Evolutionary conservation across 2,888 invertebrate genomes (phyloP), one percentile per base, ranked within the genome.

Genomic region (Drosophila colorata): DNA sequence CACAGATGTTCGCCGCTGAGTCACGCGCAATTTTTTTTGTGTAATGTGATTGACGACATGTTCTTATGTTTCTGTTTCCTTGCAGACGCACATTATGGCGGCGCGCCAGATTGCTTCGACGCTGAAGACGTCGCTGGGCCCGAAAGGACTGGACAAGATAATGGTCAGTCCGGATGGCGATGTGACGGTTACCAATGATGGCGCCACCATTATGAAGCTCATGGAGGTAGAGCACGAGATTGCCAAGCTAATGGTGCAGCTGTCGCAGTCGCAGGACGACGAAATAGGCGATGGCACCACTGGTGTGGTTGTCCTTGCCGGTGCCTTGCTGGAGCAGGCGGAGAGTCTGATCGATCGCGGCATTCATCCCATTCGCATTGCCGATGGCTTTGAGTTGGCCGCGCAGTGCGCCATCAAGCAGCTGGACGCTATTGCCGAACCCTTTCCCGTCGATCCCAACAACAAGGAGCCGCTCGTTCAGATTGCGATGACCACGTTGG

Each of bases 211-310:
- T 89, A 94, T 99, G 80, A 98, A 98, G 93, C 94, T 97, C 93
- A 99, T 99, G 99, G 99, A 99, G 91, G 98, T 99, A 6, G 98
- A 99, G 28, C 99, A 99, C 92, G 97, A 99, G 94, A 98, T 99
- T 82, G 99, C 98, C 37, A 99, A 99, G 92, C 93, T 99, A 51
- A 95, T 99, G 95, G 99, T 99, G 23, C 98, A 99, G 91, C 93
- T 99, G 65, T 98, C 98, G 25, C 98, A 99, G 92, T 98, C 99
- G 60, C 99, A 99, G 92, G 99, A 99, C 92, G 98, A 99, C 93
- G 99, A 99, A 93, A 99, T 99, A 88, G 99, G 99, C 38, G 99
- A 99, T 93, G 99, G 99, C 48, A 99, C 99, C 1, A 99, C 99
- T 8, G 99, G 99, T 11, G 99, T 99, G 79, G 99, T 99, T 16